Evolutionary conservation across 2,113 vertebrate species (phyloP).

Genomic region (Pseudonaja textilis): DNA sequence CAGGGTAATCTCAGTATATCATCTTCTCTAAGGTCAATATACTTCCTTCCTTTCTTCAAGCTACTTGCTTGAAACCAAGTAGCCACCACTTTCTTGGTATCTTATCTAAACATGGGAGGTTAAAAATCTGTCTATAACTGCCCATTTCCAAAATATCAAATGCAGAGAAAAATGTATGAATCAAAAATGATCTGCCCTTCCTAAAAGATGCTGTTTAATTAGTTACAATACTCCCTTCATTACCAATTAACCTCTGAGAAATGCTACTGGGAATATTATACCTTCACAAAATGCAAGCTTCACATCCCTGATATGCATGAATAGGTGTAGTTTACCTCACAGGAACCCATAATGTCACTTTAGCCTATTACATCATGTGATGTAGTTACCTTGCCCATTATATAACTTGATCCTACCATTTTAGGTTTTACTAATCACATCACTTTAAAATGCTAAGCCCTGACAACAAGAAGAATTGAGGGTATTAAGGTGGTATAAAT

Average conservation of each 20-base stretch:
- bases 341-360: conserved; percentile 8
- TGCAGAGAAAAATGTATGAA: neutral
- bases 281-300: neutral
- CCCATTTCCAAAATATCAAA: neutral
- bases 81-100: neutral
- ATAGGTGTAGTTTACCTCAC: neutral
- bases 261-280: neutral
- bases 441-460: neutral
- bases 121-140: neutral
- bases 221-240: neutral
- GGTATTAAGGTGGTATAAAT: neutral
- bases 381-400: neutral
- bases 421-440: neutral
- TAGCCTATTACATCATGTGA: neutral
- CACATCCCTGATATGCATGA: neutral
- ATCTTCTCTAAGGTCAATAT: neutral
- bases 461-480: neutral
- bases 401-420: neutral
- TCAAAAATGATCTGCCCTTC: neutral
- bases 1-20: neutral
- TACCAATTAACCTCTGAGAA: neutral
- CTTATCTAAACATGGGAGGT: neutral
- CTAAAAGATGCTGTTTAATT: neutral
- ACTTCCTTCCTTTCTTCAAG: neutral
- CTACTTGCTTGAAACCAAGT: neutral